Conservation (phyloP, 2,797 vertebrate genomes). For the Leptodactylus fallax region DNA sequence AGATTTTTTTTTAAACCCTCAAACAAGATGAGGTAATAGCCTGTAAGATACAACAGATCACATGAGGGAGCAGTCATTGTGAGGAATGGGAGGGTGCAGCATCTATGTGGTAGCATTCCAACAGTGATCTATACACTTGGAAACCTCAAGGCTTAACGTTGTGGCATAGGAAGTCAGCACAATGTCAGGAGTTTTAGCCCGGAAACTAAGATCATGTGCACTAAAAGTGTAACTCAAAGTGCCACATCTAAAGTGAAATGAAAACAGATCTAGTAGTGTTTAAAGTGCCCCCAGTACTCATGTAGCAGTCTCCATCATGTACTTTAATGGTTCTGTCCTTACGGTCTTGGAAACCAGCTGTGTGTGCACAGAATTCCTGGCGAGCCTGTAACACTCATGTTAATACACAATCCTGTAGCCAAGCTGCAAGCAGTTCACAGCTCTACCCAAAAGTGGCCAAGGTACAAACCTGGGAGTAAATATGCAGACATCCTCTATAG, state of each 20-base stretch:
- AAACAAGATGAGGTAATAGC: not conserved
- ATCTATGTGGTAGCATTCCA: not conserved
- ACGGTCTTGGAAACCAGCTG: no score
- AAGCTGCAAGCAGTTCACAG: no score
- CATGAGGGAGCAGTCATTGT: not conserved
- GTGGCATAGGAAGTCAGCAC: not conserved
- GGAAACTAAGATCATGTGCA: conserved; percentile 45
- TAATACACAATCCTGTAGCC: no score
- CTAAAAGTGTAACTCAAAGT: not conserved
- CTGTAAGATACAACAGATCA: not conserved
- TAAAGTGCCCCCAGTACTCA: no score
- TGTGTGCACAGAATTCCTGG: no score
- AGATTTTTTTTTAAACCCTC: not conserved
- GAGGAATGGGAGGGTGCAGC: not conserved
- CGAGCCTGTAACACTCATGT: no score
- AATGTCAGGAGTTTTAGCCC: conserved; percentile 38
- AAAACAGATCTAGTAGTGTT: no score
- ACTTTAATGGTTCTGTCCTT: no score
- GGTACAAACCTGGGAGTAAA: no score
- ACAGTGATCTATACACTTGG: not conserved
- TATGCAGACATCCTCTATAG: no score
- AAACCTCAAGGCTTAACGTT: not conserved
- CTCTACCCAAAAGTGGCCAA: no score
- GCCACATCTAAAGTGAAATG: not conserved
- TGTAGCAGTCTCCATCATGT: no score